A percentile compares a stretch with the other conserved stretches of the same genome.
Evolutionary conservation across 2,888 invertebrate species (phyloP).

Genomic region (Caenorhabditis sulstoni): DNA sequence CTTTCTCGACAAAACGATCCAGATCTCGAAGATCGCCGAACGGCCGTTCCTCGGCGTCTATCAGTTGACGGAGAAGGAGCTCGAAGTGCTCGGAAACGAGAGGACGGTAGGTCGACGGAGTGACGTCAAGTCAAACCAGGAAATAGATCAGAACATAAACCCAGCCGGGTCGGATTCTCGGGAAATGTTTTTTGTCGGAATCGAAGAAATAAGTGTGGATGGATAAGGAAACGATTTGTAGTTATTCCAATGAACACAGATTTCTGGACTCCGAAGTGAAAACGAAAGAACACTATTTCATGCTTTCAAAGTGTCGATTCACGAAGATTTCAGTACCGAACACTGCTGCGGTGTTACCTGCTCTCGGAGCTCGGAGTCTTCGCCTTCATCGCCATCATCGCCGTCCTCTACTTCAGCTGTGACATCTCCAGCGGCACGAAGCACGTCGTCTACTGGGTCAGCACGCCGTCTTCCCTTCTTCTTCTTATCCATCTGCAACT

Average conservation of each 20-base stretch:
- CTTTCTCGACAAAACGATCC: constrained; percentile 76
- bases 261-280: not conserved
- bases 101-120: constrained; percentile 67
- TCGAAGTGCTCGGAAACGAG: constrained; percentile 68
- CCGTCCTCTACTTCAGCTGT: constrained; percentile 73
- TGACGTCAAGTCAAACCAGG: not conserved
- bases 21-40: constrained; percentile 79
- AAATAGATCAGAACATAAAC: not conserved
- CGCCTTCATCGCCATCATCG: constrained; percentile 68
- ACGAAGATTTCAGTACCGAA: constrained; percentile 77
- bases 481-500: not conserved
- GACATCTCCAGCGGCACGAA: constrained; percentile 68
- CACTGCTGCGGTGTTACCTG: constrained; percentile 73
- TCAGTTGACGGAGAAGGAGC: constrained; percentile 73
- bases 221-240: not conserved
- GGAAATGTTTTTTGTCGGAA: not conserved
- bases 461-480: constrained; percentile 12
- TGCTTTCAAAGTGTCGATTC: no score
- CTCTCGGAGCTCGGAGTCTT: constrained; percentile 73
- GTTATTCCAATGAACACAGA: no score
- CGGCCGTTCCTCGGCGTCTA: constrained; percentile 74
- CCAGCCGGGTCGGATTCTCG: not conserved
- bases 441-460: constrained; percentile 77
- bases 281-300: not conserved
- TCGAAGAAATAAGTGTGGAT: not conserved